Percentiles rank a stretch among this genome's conserved stretches.
Evolutionary conservation across 1,140 invertebrate species (phyloP).

Genomic region (Zelostemma sp.): DNA sequence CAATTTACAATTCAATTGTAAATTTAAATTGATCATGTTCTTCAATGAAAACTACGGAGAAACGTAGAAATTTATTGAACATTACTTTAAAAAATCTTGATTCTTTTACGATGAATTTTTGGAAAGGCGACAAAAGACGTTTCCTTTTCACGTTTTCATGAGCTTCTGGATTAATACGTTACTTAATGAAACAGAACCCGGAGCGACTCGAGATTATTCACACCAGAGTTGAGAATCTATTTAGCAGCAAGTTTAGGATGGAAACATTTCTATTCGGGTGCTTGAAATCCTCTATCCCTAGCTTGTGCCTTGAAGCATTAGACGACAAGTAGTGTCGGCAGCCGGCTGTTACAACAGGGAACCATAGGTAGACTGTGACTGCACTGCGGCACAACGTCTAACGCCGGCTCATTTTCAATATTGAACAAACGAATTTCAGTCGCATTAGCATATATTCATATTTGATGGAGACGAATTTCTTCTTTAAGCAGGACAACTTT

Average conservation of each 20-base stretch:
- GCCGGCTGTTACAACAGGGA: neutral
- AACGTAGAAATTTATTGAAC: no score
- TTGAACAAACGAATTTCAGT: neutral
- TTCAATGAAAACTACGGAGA: no score
- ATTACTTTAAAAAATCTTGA: no score
- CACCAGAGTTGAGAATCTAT: constrained; percentile 14
- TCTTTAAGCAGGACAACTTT: no score
- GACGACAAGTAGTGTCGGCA: constrained; percentile 8
- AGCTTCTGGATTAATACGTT: neutral
- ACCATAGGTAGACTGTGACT: neutral
- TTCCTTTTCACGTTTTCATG: neutral
- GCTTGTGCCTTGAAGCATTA: constrained; percentile 7
- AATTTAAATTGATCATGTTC: no score
- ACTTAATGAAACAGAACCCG: constrained; percentile 5
- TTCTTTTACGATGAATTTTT: no score
- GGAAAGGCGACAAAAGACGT: neutral
- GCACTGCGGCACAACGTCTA: neutral
- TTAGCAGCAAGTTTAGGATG: constrained; percentile 16
- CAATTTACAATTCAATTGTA: no score
- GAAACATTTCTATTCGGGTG: constrained; percentile 6
- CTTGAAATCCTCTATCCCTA: constrained; percentile 6
- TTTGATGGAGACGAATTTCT: no score
- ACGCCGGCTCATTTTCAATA: neutral
- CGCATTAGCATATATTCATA: no score
- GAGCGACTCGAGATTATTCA: constrained; percentile 8